These are phyloP conservation scores for Spicauda simplicius DNA, from an alignment of 2,888 invertebrate genomes.

Conservation along the genomic window DNA sequence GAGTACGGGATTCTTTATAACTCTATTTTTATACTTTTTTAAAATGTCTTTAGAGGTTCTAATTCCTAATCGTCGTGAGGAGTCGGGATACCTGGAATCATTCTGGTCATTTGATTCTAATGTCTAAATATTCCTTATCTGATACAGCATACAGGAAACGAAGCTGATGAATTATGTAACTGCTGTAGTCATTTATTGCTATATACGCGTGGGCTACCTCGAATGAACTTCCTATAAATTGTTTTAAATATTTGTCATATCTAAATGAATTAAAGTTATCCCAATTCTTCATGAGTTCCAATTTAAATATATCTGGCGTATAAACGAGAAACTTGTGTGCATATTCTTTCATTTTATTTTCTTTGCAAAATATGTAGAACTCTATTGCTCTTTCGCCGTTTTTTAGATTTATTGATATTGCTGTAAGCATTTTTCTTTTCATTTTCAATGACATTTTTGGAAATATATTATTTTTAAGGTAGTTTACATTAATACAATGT, in stretches of 20 bases:
- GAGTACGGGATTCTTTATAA: slow-evolving; percentile 48
- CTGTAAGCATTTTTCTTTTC: slow-evolving; percentile 58
- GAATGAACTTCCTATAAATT: slow-evolving; percentile 57
- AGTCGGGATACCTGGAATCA: not conserved
- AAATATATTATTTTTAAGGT: slow-evolving; percentile 60
- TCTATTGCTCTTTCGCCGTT: slow-evolving; percentile 49
- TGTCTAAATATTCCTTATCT: slow-evolving; percentile 53
- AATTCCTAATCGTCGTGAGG: slow-evolving; percentile 48
- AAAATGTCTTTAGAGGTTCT: slow-evolving; percentile 53
- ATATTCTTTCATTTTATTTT: slow-evolving; percentile 46
- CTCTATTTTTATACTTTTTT: slow-evolving; percentile 56
- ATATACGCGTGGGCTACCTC: slow-evolving; percentile 48
- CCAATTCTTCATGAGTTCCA: slow-evolving; percentile 39
- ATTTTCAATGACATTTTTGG: slow-evolving; percentile 66
- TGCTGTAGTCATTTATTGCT: slow-evolving; percentile 41
- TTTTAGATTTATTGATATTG: slow-evolving; percentile 51
- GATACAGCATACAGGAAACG: slow-evolving; percentile 50
- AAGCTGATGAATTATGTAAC: slow-evolving; percentile 35
- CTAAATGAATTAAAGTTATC: not conserved
- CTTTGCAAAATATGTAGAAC: slow-evolving; percentile 60
- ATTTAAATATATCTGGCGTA: slow-evolving; percentile 54
- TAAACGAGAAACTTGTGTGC: slow-evolving; percentile 54
- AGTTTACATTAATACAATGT: slow-evolving; percentile 54
- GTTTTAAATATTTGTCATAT: slow-evolving; percentile 39
- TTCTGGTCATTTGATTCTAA: slow-evolving; percentile 49